Conservation (phyloP, 1,140 invertebrate genomes). For the Leptonema lineaticorne region DNA sequence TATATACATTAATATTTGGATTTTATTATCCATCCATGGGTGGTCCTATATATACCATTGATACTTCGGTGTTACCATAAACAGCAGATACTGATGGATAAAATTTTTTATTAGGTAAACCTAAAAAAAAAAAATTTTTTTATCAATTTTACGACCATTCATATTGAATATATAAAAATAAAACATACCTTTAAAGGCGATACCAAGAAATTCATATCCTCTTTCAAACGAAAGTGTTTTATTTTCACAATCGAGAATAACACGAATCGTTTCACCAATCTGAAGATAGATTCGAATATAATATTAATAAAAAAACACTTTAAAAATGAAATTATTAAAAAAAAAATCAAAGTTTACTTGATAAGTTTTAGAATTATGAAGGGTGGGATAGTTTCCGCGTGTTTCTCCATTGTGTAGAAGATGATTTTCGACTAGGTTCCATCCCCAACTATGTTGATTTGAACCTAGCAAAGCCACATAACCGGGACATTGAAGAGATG, state of each 20-base stretch:
- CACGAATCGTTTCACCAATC: constrained; percentile 95
- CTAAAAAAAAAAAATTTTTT: constrained; percentile 55
- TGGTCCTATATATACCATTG: constrained; percentile 97
- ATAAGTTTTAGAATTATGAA: constrained; percentile 98
- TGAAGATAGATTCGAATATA: constrained; percentile 48
- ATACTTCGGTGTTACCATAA: constrained; percentile 99
- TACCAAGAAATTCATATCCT: constrained; percentile 97
- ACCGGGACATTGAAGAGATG: constrained; percentile 85
- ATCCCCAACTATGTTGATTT: constrained; percentile 97
- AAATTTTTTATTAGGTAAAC: constrained; percentile 88
- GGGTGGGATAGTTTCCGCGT: constrained; percentile 90
- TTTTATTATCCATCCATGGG: constrained; percentile 90
- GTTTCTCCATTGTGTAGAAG: constrained; percentile 95
- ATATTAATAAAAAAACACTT: background rate
- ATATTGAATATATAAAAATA: constrained; percentile 13
- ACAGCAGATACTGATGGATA: constrained; percentile 97
- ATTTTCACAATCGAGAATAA: constrained; percentile 96
- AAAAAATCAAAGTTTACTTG: constrained; percentile 65
- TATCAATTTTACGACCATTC: background rate
- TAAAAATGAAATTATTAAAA: background rate
- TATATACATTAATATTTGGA: too few relatives aligned
- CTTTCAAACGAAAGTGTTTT: constrained; percentile 97
- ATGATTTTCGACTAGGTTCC: constrained; percentile 98
- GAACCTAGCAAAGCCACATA: constrained; percentile 93
- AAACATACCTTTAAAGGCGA: constrained; percentile 88